These are phyloP conservation scores for Cataglyphis hispanica DNA, from an alignment of 1,140 invertebrate species.

Conservation along the genomic window DNA sequence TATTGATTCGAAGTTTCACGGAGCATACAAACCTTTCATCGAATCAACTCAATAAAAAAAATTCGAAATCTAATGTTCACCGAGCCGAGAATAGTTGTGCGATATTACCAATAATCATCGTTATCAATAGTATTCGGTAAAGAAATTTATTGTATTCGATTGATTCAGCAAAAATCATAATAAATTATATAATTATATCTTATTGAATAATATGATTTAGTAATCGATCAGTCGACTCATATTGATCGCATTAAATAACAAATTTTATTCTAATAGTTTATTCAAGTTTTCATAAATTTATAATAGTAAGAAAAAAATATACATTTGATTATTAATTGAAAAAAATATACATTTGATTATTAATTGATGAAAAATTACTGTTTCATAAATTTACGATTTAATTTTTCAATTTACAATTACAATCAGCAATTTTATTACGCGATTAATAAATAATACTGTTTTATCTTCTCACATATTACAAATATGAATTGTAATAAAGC, in stretches of 20 bases:
- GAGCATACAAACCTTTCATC: slow-evolving; percentile 3
- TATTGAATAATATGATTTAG: background rate
- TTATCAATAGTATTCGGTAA: background rate
- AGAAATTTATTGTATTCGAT: background rate
- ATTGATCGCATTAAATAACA: background rate
- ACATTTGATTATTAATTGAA: background rate
- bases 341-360: background rate
- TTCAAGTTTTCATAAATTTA: background rate
- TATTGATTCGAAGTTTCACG: slow-evolving; percentile 19
- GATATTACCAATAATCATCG: background rate
- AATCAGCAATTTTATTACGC: background rate
- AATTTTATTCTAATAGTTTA: background rate
- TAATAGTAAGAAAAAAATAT: background rate
- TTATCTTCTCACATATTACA: background rate
- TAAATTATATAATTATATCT: slow-evolving; percentile 22
- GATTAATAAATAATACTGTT: background rate
- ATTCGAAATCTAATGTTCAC: background rate
- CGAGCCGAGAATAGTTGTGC: background rate
- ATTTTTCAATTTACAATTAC: too few relatives aligned
- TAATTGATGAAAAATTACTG: background rate
- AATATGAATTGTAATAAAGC: background rate
- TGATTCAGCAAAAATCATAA: background rate
- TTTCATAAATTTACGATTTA: slow-evolving; percentile 1
- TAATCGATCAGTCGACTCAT: background rate
- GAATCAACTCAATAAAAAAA: slow-evolving; percentile 1